Conservation (phyloP, 2,888 invertebrate genomes). For the Galerucella calmariensis region DNA sequence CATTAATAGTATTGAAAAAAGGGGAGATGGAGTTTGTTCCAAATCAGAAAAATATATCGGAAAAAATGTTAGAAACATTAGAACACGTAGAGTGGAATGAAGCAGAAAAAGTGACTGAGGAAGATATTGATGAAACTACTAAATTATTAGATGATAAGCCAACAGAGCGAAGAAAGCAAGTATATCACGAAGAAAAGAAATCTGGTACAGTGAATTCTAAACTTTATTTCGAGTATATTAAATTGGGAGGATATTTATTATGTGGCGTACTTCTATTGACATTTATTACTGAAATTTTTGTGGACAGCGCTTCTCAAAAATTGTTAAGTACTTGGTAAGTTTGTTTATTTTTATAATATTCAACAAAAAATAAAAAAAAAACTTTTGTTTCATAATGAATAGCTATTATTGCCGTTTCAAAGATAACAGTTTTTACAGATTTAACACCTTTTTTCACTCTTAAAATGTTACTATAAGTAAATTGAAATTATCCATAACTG, state of each 20-base stretch:
- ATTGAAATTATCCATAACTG: too few species aligned
- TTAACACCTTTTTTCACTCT: too few species aligned
- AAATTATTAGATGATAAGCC: slow-evolving; percentile 55
- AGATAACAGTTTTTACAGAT: too few species aligned
- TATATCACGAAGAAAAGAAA: slow-evolving; percentile 55
- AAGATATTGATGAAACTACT: slow-evolving; percentile 66
- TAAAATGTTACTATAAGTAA: too few species aligned
- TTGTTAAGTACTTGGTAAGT: slow-evolving; percentile 56
- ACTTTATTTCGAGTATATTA: slow-evolving; percentile 54
- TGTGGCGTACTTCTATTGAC: slow-evolving; percentile 46
- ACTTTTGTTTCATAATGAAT: too few species aligned
- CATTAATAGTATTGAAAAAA: slow-evolving; percentile 64
- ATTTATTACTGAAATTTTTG: slow-evolving; percentile 49
- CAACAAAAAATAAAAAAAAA: too few species aligned
- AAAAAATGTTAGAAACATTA: slow-evolving; percentile 43
- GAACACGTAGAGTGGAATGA: neutral
- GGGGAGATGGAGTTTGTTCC: slow-evolving; percentile 47
- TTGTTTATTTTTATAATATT: neutral
- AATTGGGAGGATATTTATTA: slow-evolving; percentile 53
- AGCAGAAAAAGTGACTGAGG: slow-evolving; percentile 65
- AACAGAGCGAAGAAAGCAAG: slow-evolving; percentile 36
- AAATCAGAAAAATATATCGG: slow-evolving; percentile 42
- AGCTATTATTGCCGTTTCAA: too few species aligned
- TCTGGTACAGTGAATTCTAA: slow-evolving; percentile 52
- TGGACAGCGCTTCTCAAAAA: slow-evolving; percentile 51